phyloP scores from a whole-genome alignment of 1,140 invertebrate genomes.

The Frieseomelitta varia region DNA sequence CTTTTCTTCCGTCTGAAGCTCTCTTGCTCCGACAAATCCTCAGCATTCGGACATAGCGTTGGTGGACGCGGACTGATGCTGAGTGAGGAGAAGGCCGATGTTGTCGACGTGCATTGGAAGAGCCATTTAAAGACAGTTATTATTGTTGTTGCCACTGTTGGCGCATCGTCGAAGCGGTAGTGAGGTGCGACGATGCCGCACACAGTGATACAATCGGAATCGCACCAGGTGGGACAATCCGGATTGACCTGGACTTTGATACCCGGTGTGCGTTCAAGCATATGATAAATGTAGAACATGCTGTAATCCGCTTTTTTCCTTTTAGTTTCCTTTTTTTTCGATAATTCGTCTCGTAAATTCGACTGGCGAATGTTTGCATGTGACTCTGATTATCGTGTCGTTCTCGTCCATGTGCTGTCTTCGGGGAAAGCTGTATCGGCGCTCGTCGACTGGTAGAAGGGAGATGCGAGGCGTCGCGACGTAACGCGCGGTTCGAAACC shows the following conservation, averaged over 20 bases:
- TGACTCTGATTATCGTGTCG: slow-evolving; percentile 34
- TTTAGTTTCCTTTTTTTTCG: slow-evolving; percentile 51
- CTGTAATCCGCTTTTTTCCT: slow-evolving; percentile 61
- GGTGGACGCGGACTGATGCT: not conserved
- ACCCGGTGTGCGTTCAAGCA: slow-evolving; percentile 54
- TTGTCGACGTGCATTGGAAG: not conserved
- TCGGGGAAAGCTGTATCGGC: slow-evolving; percentile 16
- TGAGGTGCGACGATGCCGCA: slow-evolving; percentile 59
- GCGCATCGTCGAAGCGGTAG: slow-evolving; percentile 30
- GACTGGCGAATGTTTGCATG: not conserved
- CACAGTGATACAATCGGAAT: slow-evolving; percentile 47
- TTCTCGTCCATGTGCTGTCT: slow-evolving; percentile 36
- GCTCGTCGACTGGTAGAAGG: slow-evolving; percentile 28
- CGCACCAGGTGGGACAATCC: slow-evolving; percentile 36
- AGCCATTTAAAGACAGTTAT: not conserved
- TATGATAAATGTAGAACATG: slow-evolving; percentile 79
- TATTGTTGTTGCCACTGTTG: slow-evolving; percentile 24
- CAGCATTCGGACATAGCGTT: not conserved
- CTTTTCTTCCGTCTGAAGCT: too few relatives aligned
- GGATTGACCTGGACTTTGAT: slow-evolving; percentile 56
- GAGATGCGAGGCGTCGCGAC: slow-evolving; percentile 26
- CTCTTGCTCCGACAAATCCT: not conserved
- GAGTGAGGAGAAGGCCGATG: not conserved
- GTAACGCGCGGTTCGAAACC: slow-evolving; percentile 6
- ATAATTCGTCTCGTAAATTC: not conserved